Evolutionary conservation across 2,888 invertebrate species (phyloP), one percentile per base, ranked within the genome.

Genomic region (Drosophila pseudotalamancana): DNA sequence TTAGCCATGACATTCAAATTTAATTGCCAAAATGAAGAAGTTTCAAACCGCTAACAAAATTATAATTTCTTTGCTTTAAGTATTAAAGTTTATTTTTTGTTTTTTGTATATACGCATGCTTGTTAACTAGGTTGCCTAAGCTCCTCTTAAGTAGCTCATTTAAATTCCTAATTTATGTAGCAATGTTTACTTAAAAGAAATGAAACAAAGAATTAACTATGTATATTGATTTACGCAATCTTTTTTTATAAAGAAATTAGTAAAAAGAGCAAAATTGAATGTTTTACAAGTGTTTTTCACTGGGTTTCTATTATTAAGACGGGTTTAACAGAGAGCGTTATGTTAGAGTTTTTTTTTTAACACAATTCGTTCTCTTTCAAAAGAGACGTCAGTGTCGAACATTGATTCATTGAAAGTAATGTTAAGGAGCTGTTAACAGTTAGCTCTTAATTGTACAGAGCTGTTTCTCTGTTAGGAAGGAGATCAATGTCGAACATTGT

Each of bases 171-270:
- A 65, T 60, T 81, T 66, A 70, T 45, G 61, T 81, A 80, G 86
- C 86, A 68, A 61, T 65, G 81, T 72, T 82, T 82, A 82, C 82
- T 82, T 86, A 85, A 81, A 64, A 49, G 46, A 57, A 40, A 63
- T n/a, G 39, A 34, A 4, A 43, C 4, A 32, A 29, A 14, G 3
- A 42, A 62, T 43, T 32, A 61, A 62, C 39, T 66, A 62, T 81
- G 61, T 69, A 71, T 63, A 73, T 73, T 56, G 66, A 77, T 66
- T 67, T 68, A 57, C 55, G 63, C 57, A 51, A 60, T 53, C 42
- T 57, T 72, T n/a, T 68, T 73, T 43, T 42, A 46, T 45, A 21
- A 69, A 45, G 31, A 70, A 46, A 29, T 57, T 67, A 67, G 57
- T 61, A 66, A 79, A n/a, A 79, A 55, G 32, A 46, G 53, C 62